phyloP scores from a whole-genome alignment of 2,113 vertebrate species.

The Cavia porcellus region DNA sequence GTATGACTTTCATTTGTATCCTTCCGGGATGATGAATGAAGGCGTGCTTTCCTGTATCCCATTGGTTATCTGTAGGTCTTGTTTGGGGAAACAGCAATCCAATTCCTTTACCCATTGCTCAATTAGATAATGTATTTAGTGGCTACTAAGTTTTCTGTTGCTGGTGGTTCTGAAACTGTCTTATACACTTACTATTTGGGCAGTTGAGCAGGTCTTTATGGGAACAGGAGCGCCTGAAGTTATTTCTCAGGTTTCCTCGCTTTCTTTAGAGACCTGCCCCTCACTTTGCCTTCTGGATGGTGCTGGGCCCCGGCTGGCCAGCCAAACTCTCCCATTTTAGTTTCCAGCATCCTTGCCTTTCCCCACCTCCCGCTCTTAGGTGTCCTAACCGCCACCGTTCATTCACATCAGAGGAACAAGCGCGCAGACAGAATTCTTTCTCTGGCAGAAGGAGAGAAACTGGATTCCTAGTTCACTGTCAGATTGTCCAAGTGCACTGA shows the following conservation, averaged over 20 bases:
- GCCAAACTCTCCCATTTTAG: too few relatives aligned
- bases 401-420: neutral
- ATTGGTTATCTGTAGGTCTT: neutral
- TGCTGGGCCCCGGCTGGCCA: neutral
- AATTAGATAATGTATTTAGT: neutral
- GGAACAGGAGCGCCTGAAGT: neutral
- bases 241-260: neutral
- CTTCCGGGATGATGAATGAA: too few relatives aligned
- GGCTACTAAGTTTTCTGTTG: neutral
- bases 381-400: neutral
- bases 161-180: neutral
- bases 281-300: neutral
- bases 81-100: neutral
- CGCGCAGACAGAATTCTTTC: neutral
- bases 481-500: neutral
- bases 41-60: neutral
- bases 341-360: neutral
- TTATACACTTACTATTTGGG: neutral
- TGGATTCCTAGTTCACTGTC: neutral
- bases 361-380: neutral
- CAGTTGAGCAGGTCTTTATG: fast-evolving
- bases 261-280: neutral
- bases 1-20: neutral
- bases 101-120: neutral
- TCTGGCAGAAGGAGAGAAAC: neutral